Percentiles rank a stretch among this genome's conserved stretches.
These are phyloP conservation scores for Drosophila nannoptera DNA, from an alignment of 1,140 invertebrate species.

Conservation along the genomic window DNA sequence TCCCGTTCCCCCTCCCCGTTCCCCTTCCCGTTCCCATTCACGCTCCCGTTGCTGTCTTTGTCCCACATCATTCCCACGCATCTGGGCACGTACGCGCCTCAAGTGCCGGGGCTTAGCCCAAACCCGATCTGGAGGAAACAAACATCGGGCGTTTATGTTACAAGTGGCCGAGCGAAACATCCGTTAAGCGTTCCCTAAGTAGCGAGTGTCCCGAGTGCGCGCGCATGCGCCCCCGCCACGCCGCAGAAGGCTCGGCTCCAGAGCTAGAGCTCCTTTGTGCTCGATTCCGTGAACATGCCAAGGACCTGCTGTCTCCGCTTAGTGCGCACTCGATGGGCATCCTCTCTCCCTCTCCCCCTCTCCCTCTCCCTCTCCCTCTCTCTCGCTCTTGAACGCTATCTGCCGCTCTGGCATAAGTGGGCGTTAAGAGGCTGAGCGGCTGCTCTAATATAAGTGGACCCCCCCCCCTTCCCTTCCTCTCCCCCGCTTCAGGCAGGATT, in stretches of 20 bases:
- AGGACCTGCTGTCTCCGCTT: conserved; percentile 14
- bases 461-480: background rate
- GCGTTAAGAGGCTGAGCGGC: background rate
- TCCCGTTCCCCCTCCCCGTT: background rate
- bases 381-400: conserved; percentile 7
- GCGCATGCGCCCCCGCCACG: conserved; percentile 33
- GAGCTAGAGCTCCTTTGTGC: conserved; percentile 9
- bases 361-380: too few relatives aligned
- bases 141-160: conserved; percentile 71
- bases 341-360: background rate
- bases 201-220: conserved; percentile 31
- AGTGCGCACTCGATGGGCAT: conserved; percentile 12
- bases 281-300: conserved; percentile 17
- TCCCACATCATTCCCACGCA: conserved; percentile 71
- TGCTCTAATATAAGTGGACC: too few relatives aligned
- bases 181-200: conserved; percentile 72
- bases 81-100: conserved; percentile 72
- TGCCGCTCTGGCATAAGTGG: background rate
- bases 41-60: conserved; percentile 16
- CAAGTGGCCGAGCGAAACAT: conserved; percentile 69
- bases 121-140: conserved; percentile 56
- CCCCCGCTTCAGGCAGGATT: background rate
- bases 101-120: conserved; percentile 30
- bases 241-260: background rate
- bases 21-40: background rate